Evolutionary conservation across 2,888 invertebrate species (phyloP).

Genomic region (Aproaerema taeniolella): DNA sequence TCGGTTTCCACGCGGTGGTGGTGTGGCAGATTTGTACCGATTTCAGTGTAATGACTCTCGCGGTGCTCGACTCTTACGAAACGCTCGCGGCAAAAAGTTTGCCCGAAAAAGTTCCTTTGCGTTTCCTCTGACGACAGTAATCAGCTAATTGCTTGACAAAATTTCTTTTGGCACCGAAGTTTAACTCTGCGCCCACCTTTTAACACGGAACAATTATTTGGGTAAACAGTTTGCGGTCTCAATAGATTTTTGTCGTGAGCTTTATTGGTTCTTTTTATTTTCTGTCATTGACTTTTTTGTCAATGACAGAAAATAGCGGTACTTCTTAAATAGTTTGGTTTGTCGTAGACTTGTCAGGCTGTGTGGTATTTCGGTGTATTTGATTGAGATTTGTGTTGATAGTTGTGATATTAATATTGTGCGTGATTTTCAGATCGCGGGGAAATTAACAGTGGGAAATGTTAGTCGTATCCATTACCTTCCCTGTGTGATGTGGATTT

Average conservation of each 20-base stretch:
- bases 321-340: constrained; percentile 10
- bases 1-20: constrained; percentile 40
- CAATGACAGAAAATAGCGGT: no score
- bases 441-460: constrained; percentile 52
- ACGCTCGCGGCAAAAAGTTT: constrained; percentile 52
- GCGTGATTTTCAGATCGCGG: constrained; percentile 63
- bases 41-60: constrained; percentile 53
- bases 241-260: constrained; percentile 31
- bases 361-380: constrained; percentile 39
- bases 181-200: constrained; percentile 35
- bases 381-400: constrained; percentile 32
- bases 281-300: constrained; percentile 25
- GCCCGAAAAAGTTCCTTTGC: constrained; percentile 47
- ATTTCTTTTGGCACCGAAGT: constrained; percentile 53
- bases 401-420: constrained; percentile 35
- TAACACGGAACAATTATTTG: constrained; percentile 39
- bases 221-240: constrained; percentile 42
- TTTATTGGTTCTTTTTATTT: constrained; percentile 37
- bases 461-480: constrained; percentile 62
- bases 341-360: constrained; percentile 20
- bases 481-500: constrained; percentile 63
- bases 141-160: constrained; percentile 59
- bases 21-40: constrained; percentile 46
- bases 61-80: constrained; percentile 51
- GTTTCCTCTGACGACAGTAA: constrained; percentile 50